Evolutionary conservation across 30 jellyfish, hydroid and myxozoan genomes (phyloP), one percentile per base, ranked within the genome.

Genomic region (Aurelia aurita): DNA sequence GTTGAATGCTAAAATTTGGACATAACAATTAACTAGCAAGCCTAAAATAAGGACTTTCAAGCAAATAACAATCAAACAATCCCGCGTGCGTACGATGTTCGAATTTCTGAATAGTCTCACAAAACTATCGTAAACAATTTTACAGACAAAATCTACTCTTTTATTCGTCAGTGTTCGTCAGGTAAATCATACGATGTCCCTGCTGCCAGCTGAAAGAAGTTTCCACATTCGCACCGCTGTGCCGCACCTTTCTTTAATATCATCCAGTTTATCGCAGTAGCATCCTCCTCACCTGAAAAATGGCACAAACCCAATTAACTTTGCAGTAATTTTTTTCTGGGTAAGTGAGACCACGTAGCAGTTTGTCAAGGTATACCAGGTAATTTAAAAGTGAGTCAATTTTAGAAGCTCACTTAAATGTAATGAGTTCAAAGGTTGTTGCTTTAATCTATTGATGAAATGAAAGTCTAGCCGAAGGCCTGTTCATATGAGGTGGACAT

Each of bases 171-270:
- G 58, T 79, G 88, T 62, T 88, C 92, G 11, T 72, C 97, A 1
- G 95, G 97, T 11, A 94, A 77, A n/a, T 96, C 90, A 74, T 94
- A 77, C 26, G 96, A 45, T 61, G 79, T 88, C 18, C 99, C 99
- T 23, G 95, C 79, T 10, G 85, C 96, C 70, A 94, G 69, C 72
- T 88, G 95, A 68, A 61, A 94, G 86, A 94, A 89, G 68, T 89
- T 84, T 4, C 99, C 99, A 80, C 99, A 94, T 62, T 89, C 95
- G 61, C 99, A 94, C 47, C 99, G 87, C 79, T 85, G 96, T n/a
- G 97, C 86, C 1, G 97, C 87, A 13, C 99, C 99, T 59, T 94
- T 88, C 72, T 94, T 93, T 59, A 94, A 66, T 15, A 89, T 91
- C 99, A 94, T 94, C 99, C 97, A 94, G 44, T 71, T 58, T 27